These are phyloP conservation scores for Platorchestia sp. DNA, from an alignment of 1,140 invertebrate genomes.

Conservation along the genomic window DNA sequence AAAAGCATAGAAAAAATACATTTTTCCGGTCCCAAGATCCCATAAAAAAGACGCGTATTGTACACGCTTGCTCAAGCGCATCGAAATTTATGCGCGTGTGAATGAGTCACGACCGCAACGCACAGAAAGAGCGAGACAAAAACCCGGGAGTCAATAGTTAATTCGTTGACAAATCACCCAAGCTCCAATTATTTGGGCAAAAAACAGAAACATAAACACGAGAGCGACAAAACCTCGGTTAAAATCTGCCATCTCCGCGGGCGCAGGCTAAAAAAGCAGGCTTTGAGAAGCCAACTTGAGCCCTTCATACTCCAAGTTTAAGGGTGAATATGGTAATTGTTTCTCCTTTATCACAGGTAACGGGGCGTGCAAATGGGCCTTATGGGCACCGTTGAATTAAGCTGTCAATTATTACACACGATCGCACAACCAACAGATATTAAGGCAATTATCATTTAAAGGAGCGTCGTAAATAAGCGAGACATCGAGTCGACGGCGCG, in stretches of 20 bases:
- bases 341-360: not conserved
- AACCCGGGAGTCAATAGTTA: not conserved
- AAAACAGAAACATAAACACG: not conserved
- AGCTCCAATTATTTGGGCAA: not conserved
- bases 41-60: no score
- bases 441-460: conserved; percentile 46
- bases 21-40: no score
- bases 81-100: no score
- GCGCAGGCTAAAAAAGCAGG: not conserved
- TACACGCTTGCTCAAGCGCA: no score
- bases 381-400: conserved; percentile 16
- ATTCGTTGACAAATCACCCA: not conserved
- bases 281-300: not conserved
- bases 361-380: not conserved
- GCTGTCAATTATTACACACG: conserved; percentile 19
- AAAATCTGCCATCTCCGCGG: not conserved
- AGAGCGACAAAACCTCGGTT: not conserved
- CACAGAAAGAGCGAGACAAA: not conserved
- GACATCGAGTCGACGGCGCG: not conserved
- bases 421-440: not conserved
- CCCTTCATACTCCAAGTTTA: not conserved
- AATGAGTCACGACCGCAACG: not conserved
- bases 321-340: conserved; percentile 11
- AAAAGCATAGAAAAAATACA: no score
- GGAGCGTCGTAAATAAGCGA: not conserved